Conservation (phyloP, 1,140 invertebrate genomes). For the Drosophila saltans region DNA sequence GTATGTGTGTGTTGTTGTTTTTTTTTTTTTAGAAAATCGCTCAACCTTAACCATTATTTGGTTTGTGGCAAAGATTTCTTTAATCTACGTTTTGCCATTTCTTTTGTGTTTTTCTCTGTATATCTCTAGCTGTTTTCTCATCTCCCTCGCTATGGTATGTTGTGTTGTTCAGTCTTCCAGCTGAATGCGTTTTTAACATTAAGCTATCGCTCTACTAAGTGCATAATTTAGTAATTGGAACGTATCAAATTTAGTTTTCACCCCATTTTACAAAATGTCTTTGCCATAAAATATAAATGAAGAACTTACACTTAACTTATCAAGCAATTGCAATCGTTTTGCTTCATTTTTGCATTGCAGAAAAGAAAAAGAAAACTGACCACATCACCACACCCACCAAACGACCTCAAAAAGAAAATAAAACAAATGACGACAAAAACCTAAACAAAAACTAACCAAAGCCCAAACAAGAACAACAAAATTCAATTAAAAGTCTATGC, state of each 20-base stretch:
- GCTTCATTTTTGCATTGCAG: slow-evolving; percentile 39
- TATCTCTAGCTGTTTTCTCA: slow-evolving; percentile 5
- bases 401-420: slow-evolving; percentile 16
- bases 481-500: slow-evolving; percentile 77
- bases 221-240: slow-evolving; percentile 78
- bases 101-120: slow-evolving; percentile 10
- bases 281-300: background rate
- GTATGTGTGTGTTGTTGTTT: background rate
- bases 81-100: slow-evolving; percentile 48
- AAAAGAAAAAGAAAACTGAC: background rate
- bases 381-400: background rate
- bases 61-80: slow-evolving; percentile 52
- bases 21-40: slow-evolving; percentile 31
- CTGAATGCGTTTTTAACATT: slow-evolving; percentile 71
- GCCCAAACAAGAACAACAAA: slow-evolving; percentile 35
- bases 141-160: slow-evolving; percentile 11
- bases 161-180: slow-evolving; percentile 76
- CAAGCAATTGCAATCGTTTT: background rate
- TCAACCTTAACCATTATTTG: slow-evolving; percentile 58
- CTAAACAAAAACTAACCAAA: slow-evolving; percentile 19
- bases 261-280: slow-evolving; percentile 38
- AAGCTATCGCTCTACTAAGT: slow-evolving; percentile 47
- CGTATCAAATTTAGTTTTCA: slow-evolving; percentile 79
- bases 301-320: background rate
- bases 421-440: background rate